phyloP scores from a whole-genome alignment of 2,797 vertebrate genomes.

The Sebastes steindachneri region DNA sequence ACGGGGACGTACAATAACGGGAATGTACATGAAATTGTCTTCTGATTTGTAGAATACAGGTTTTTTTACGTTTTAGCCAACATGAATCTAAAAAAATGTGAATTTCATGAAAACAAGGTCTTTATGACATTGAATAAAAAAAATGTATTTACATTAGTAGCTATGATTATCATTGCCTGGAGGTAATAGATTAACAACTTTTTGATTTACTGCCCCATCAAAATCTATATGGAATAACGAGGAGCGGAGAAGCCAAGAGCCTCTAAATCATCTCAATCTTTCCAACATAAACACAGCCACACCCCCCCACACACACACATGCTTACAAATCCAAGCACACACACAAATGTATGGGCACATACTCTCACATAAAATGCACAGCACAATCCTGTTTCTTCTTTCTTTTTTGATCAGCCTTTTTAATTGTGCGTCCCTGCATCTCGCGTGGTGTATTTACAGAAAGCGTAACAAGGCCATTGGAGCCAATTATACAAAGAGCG shows the following conservation, averaged over 20 bases:
- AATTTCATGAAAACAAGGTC: background rate
- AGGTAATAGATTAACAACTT: slow-evolving; percentile 11
- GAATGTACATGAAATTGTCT: background rate
- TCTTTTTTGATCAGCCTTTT: slow-evolving; percentile 34
- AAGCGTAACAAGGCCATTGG: slow-evolving; percentile 70
- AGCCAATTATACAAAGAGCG: slow-evolving; percentile 73
- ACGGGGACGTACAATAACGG: background rate
- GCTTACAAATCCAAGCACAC: background rate
- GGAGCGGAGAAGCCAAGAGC: background rate
- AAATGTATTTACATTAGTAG: background rate
- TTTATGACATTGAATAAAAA: background rate
- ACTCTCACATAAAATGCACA: slow-evolving; percentile 32
- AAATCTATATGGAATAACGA: background rate
- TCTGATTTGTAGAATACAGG: background rate
- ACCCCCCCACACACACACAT: background rate
- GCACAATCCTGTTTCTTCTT: slow-evolving; percentile 28
- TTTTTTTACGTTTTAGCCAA: background rate
- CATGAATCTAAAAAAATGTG: background rate
- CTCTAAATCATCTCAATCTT: slow-evolving; percentile 20
- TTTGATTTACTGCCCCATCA: slow-evolving; percentile 1
- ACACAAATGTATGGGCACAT: background rate
- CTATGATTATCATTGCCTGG: background rate
- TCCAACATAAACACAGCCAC: slow-evolving; percentile 22
- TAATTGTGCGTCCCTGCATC: slow-evolving; percentile 56
- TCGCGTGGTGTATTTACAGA: slow-evolving; percentile 70